Conservation (phyloP, 2,888 invertebrate genomes). For the Aleiodes testaceus region DNA sequence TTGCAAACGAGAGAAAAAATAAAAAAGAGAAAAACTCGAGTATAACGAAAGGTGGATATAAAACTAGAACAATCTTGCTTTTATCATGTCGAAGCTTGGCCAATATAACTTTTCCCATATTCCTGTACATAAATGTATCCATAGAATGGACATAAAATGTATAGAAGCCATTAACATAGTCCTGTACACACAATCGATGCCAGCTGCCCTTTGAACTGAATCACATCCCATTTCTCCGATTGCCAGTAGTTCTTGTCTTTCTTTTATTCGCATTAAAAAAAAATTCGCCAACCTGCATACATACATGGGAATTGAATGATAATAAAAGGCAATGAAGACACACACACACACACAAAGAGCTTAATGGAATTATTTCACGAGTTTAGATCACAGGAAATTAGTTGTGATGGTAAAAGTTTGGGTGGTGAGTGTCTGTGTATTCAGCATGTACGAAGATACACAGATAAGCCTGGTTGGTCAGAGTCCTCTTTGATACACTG, state of each 20-base stretch:
- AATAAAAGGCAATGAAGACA: conserved; percentile 7
- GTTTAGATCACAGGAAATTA: conserved; percentile 12
- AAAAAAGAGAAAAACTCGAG: background rate
- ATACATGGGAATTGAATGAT: background rate
- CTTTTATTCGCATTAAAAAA: background rate
- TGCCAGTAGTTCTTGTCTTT: conserved; percentile 11
- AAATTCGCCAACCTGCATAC: background rate
- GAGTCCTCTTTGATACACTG: no score
- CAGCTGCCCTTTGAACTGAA: conserved; percentile 44
- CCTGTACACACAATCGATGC: conserved; percentile 36
- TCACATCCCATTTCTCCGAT: conserved; percentile 32
- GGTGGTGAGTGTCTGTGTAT: no score
- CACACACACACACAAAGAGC: background rate
- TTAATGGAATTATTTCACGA: conserved; percentile 10
- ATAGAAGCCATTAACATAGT: conserved; percentile 25
- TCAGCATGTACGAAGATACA: no score
- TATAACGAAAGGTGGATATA: conserved; percentile 15
- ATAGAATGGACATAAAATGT: conserved; percentile 6
- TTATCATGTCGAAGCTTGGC: conserved; percentile 36
- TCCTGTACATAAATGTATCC: conserved; percentile 7
- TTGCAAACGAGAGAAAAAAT: background rate
- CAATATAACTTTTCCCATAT: conserved; percentile 44
- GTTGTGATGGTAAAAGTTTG: background rate
- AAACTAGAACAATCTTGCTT: conserved; percentile 36
- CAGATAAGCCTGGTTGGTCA: no score